Conservation (phyloP, 92 coral and sea anemone species). For the Umimayanthus kanabou region DNA sequence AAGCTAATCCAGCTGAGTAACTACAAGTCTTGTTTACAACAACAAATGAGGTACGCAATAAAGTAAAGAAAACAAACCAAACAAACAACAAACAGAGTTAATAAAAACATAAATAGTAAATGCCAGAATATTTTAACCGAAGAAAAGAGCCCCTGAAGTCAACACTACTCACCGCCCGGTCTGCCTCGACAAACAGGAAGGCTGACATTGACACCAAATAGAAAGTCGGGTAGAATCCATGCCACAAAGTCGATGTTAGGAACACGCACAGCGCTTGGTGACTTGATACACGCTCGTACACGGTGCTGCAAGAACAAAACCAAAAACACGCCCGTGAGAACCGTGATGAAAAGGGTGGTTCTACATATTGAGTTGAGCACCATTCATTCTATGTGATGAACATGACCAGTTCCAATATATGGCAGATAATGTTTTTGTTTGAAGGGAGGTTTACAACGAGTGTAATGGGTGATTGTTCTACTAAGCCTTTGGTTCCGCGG, state of each 20-base stretch:
- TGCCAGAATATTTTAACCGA: background rate
- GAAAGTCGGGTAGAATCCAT: constrained; percentile 27
- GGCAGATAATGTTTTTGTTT: too few species aligned
- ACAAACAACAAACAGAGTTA: background rate
- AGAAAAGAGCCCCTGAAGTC: background rate
- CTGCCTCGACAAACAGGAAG: constrained; percentile 1
- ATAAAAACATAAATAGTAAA: background rate
- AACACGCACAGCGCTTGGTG: constrained; percentile 31
- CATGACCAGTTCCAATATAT: too few species aligned
- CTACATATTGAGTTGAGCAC: too few species aligned
- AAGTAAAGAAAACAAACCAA: background rate
- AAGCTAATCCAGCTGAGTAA: too few species aligned
- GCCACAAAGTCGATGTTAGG: constrained; percentile 23
- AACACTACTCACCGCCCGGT: constrained; percentile 25
- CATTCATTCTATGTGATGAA: too few species aligned
- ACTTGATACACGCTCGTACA: constrained; percentile 15
- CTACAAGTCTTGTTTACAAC: background rate
- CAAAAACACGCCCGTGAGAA: background rate
- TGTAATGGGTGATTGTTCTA: too few species aligned
- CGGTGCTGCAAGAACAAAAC: background rate
- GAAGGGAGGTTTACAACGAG: too few species aligned
- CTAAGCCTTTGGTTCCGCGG: too few species aligned
- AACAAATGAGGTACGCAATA: background rate
- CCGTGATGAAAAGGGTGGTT: too few species aligned
- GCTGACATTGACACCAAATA: constrained; percentile 11